Evolutionary conservation across 2,797 vertebrate species (phyloP), one percentile per base, ranked within the genome.

Genomic region (Leptatherina wallacei): DNA sequence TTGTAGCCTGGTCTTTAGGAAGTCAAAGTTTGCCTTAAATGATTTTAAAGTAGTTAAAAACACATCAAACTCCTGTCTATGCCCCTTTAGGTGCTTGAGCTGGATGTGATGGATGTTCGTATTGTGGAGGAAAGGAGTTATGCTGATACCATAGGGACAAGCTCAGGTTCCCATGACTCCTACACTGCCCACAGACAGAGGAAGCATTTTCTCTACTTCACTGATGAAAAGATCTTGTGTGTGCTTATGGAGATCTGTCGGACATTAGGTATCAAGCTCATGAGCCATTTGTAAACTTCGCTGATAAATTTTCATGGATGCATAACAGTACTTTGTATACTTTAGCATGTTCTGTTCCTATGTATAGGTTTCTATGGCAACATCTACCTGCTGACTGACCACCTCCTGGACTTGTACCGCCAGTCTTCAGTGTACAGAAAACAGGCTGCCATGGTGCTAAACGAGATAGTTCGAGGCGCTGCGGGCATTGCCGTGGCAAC

Each of bases 361-460:
- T 69, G 29, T 47, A 6, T 22, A 93, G 92, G 97, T 71, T 95
- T 94, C 80, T 94, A 96, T 0, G 96, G 98, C 65, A 95, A 96
- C 88, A 91, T 97, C 62, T 97, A 96, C 85, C 80, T 99, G 74
- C 93, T 99, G 0, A 95, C 95, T 2, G 98, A 99, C 84, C 95
- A 96, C 77, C 96, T 99, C 83, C 78, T 96, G 90, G 96, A 96
- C 57, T 91, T 98, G 55, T 98, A 98, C 82, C 56, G 74, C 0
- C 94, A 96, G 63, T 98, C 98, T 0, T 81, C 88, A 1, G 57
- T 73, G 13, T 98, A 97, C 89, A 94, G 96, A 52, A 97, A 97
- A 88, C 97, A 98, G 89, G 96, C 97, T 0, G 96, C 97, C 20
- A 93, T 98, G 93, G 95, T 97, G 44, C 93, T 99, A 24, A 98